Percentiles rank a stretch among this genome's conserved stretches.
Conservation (phyloP, 2,797 vertebrate genomes). For the Prionace glauca region DNA sequence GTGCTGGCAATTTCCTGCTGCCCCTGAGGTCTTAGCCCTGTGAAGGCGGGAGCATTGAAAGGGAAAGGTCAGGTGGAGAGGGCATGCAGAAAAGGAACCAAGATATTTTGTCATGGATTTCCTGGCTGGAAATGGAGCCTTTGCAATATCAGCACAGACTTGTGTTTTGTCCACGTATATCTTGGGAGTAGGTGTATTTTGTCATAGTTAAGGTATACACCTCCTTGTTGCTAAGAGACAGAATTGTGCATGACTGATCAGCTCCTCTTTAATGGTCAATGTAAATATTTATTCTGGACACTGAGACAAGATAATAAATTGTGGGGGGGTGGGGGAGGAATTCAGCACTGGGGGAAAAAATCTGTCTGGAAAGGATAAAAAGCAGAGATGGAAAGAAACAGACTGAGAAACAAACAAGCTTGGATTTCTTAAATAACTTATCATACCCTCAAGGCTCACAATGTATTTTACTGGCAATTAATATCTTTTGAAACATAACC, state of each 20-base stretch:
- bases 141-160: background rate
- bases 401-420: background rate
- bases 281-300: background rate
- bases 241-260: background rate
- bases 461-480: background rate
- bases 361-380: background rate
- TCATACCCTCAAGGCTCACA: background rate
- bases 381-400: background rate
- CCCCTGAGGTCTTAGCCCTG: background rate
- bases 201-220: background rate
- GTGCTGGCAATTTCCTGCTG: constrained; percentile 3
- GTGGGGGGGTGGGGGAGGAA: background rate
- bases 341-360: background rate
- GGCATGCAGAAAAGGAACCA: background rate
- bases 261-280: background rate
- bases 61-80: background rate
- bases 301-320: background rate
- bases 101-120: background rate
- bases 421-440: background rate
- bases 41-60: background rate
- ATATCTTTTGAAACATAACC: background rate
- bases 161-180: background rate
- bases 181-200: background rate
- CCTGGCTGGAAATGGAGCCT: background rate
- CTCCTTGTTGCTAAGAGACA: background rate